A percentile compares a stretch with the other conserved stretches of the same genome.
Conservation (phyloP, 1,140 invertebrate genomes). For the Planococcus citri region DNA sequence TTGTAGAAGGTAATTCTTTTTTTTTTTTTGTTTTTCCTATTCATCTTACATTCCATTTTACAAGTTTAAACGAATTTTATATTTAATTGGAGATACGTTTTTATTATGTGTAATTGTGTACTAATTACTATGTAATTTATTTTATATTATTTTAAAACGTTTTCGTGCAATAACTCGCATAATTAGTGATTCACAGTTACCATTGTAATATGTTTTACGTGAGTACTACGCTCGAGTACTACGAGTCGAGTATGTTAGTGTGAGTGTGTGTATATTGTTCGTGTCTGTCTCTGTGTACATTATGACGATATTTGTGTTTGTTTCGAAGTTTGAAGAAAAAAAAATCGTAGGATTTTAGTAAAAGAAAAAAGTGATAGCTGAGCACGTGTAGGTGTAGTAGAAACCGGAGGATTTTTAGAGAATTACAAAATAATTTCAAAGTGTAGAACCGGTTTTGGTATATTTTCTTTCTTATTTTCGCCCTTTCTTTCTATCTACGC, state of each 20-base stretch:
- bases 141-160: conserved; percentile 10
- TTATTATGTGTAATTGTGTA: neutral
- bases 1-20: neutral
- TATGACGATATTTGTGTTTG: too few species aligned
- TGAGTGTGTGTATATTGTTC: neutral
- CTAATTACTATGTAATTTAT: neutral
- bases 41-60: neutral
- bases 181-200: conserved; percentile 20
- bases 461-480: too few species aligned
- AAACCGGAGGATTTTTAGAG: too few species aligned
- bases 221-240: too few species aligned
- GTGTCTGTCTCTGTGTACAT: neutral
- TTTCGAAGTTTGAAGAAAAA: too few species aligned
- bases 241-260: neutral
- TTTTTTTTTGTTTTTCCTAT: neutral
- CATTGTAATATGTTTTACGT: conserved; percentile 15
- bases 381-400: too few species aligned
- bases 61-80: neutral
- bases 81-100: neutral
- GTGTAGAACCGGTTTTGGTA: too few species aligned
- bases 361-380: too few species aligned
- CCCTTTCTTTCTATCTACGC: too few species aligned
- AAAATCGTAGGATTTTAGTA: too few species aligned
- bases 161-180: conserved; percentile 20
- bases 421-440: too few species aligned